Base-by-base conservation (phyloP, 2,888 invertebrate genomes). In the Glyphotaelius pellucidus region DNA sequence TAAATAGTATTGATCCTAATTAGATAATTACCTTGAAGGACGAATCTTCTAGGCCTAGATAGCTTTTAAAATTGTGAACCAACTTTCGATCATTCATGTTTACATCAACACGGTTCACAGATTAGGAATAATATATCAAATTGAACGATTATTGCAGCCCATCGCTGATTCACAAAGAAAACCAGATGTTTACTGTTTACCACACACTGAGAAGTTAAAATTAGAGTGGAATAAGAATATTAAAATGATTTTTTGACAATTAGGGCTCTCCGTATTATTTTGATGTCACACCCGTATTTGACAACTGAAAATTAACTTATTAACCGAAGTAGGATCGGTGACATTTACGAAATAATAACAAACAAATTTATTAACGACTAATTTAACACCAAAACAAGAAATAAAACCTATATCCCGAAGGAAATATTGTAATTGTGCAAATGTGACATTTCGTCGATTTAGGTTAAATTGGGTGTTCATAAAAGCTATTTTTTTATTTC, bases 51-150 rank as follows among this genome's bases (percentile, higher is more conserved):
- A 94, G 92, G 38, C 94, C 94, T 94, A 96, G 95, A 95, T 96
- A 96, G 94, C 96, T 96, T 95, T 95, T 96, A 94, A 96, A 96
- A 94, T 96, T 96, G 94, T 96, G 95, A 92, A 95, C 95, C 93
- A 96, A 94, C 94, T 96, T 96, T 95, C 96, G 96, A 94, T 96
- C 96, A 94, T 96, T 96, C 96, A 96, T 96, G 95, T 95, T 96
- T 87, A 85, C 91, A 91, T 89, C 86, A 42, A 38, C 52, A 81
- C 79, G 15, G 31, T 32, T 90, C 89, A 67, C 88, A 67, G 85
- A n/a, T 80, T 32, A 84, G 35, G n/a, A 67, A 9, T n/a, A 35
- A 87, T 80, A 87, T 86, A 80, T 84, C 84, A 79, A 79, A 80
- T 89, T 25, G 35, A 32, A 89, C 32, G 35, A 79, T 67, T 31